Evolutionary conservation across 1,140 invertebrate species (phyloP), one percentile per base, ranked within the genome.

Genomic region (Drosophila nannoptera): DNA sequence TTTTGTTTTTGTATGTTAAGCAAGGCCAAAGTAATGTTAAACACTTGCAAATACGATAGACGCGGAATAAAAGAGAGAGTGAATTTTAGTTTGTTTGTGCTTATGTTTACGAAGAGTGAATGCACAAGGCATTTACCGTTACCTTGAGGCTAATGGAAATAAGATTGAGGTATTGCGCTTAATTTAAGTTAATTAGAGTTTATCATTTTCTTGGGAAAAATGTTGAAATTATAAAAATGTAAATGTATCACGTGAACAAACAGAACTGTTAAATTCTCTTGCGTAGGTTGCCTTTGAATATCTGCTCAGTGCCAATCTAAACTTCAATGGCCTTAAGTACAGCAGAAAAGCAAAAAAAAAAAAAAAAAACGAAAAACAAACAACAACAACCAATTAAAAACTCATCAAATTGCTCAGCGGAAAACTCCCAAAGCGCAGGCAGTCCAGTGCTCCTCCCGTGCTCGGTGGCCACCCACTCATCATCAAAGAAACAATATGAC

Each of bases 361-460:
- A 63, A 9, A 31, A n/a, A 40, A n/a, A 56, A 50, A 12, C 53
- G 40, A 49, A n/a, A 36, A 42, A 63, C 54, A 43, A 22, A 22
- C 22, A 22, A 56, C 52, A 69, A 55, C 60, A 48, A 66, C 62
- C 68, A 70, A 65, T 70, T 71, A 71, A 67, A 71, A 71, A 61
- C 63, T 70, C 68, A 70, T 70, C 62, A 70, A 65, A 70, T 59
- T 62, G 53, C 53, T 50, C 16, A 54, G 58, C 50, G 31, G 7
- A 11, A 40, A 65, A 58, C 46, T 64, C 46, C 61, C 53, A 52
- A 58, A 50, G 32, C 53, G 22, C 42, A 60, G 46, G 11, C 31
- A 42, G 35, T 35, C 40, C 48, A n/a, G 5, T 53, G 8, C 32
- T 32, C 22, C 42, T 22, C 22, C 22, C 12, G 59, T 12, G 29